A percentile compares a stretch with the other conserved stretches of the same genome.
These are phyloP conservation scores for Polyommatus iphigenia DNA, from an alignment of 2,888 invertebrate species.

Conservation along the genomic window DNA sequence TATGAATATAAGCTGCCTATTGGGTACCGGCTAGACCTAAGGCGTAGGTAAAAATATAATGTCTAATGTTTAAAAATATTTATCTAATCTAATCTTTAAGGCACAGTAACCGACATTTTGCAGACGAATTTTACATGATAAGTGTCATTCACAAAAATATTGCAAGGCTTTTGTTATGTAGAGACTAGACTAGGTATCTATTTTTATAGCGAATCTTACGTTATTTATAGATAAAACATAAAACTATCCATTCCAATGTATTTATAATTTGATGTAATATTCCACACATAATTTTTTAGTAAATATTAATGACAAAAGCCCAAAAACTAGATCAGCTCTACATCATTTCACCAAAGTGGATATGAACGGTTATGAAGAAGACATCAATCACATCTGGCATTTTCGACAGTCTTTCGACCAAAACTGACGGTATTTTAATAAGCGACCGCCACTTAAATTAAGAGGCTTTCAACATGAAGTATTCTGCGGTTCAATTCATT, in stretches of 20 bases:
- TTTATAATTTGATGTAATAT: neutral
- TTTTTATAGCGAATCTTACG: neutral
- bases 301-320: neutral
- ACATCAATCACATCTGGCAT: no score
- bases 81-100: neutral
- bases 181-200: neutral
- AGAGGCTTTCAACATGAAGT: no score
- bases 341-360: neutral
- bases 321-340: neutral
- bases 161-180: neutral
- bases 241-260: neutral
- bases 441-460: no score
- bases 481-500: no score
- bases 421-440: neutral
- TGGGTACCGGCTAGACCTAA: neutral
- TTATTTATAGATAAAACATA: neutral
- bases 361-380: neutral
- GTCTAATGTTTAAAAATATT: neutral
- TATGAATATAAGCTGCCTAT: no score
- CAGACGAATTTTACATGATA: neutral
- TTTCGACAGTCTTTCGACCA: neutral
- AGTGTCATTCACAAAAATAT: neutral
- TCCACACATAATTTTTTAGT: neutral
- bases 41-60: neutral
- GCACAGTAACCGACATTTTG: conserved; percentile 8